Percentiles rank a stretch among this genome's conserved stretches.
phyloP scores from a whole-genome alignment of 2,113 vertebrate genomes.

The Platichthys stellatus region DNA sequence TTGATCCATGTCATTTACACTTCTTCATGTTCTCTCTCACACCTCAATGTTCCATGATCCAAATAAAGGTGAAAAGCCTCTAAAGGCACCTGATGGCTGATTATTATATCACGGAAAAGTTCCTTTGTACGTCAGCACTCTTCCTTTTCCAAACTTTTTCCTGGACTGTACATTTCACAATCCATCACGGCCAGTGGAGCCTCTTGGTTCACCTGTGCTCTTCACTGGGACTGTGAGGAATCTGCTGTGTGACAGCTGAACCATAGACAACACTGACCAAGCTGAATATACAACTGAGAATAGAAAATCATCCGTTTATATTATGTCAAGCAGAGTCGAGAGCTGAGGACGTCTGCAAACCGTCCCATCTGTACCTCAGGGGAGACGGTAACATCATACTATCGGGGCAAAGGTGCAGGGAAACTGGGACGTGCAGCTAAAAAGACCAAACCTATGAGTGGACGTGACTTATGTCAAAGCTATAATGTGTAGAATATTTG shows the following conservation, averaged over 20 bases:
- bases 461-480: not conserved
- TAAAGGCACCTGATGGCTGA: not conserved
- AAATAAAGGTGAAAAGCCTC: conserved; percentile 16
- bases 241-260: conserved; percentile 30
- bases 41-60: conserved; percentile 7
- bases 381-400: conserved; percentile 19
- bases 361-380: too few species aligned
- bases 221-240: conserved; percentile 31
- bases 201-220: conserved; percentile 20
- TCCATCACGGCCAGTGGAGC: not conserved
- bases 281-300: conserved; percentile 15
- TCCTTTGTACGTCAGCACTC: conserved; percentile 7
- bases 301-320: not conserved
- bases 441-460: not conserved
- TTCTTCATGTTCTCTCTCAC: not conserved
- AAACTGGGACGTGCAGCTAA: too few species aligned
- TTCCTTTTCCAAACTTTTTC: conserved; percentile 22
- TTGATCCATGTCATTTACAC: conserved; percentile 16
- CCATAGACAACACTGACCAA: conserved; percentile 23
- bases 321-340: not conserved
- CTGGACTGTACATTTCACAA: conserved; percentile 26
- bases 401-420: not conserved
- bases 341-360: conserved; percentile 7
- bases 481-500: not conserved
- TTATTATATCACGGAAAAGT: not conserved